These are phyloP conservation scores for Cyclina sinensis DNA, from an alignment of 1,140 invertebrate species.

Conservation along the genomic window DNA sequence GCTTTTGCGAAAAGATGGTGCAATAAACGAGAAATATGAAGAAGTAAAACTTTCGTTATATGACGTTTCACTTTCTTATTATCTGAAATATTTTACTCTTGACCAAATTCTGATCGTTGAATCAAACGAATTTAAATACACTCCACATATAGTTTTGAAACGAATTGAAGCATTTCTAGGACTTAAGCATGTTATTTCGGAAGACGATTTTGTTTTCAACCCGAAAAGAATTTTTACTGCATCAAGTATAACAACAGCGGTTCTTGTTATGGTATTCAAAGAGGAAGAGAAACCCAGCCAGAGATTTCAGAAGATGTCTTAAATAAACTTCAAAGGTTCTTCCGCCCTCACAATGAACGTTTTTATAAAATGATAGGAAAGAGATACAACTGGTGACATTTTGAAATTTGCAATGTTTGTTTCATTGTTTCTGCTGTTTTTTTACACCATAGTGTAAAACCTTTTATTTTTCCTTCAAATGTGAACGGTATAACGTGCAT, in stretches of 20 bases:
- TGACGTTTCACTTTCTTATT: neutral
- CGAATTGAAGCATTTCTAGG: neutral
- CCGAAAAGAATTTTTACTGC: neutral
- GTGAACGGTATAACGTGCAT: too few relatives aligned
- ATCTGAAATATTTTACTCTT: neutral
- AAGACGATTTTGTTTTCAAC: neutral
- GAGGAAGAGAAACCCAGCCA: neutral
- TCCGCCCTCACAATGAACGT: neutral
- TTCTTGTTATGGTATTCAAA: neutral
- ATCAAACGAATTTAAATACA: neutral
- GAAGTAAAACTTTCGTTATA: neutral
- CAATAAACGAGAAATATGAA: too few relatives aligned
- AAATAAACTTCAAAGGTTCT: neutral
- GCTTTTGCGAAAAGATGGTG: too few relatives aligned
- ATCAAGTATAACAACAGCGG: neutral
- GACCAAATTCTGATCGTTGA: slow-evolving; percentile 17
- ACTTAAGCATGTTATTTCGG: neutral
- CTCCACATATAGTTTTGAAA: neutral
- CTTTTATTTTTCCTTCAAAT: too few relatives aligned
- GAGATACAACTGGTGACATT: neutral
- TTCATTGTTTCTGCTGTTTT: too few relatives aligned
- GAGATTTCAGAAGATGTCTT: neutral
- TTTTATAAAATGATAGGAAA: neutral
- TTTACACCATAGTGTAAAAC: too few relatives aligned
- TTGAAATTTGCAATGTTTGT: too few relatives aligned